Conservation (phyloP, 2,113 vertebrate genomes). For the Naja naja region DNA sequence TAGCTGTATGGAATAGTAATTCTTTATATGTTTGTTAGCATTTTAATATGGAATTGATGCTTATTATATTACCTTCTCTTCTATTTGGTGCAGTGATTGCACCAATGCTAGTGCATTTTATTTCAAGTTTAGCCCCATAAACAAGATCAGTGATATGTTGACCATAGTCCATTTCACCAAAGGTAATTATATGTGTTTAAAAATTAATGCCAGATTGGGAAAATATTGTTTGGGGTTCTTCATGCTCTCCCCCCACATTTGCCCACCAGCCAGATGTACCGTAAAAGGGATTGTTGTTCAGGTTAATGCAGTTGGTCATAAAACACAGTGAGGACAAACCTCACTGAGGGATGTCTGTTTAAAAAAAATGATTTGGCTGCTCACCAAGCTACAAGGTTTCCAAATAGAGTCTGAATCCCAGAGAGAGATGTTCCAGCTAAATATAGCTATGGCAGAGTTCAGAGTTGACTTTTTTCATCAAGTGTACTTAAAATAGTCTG, state of each 20-base stretch:
- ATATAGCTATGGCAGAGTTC: conserved; percentile 72
- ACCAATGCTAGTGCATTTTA: background rate
- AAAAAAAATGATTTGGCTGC: conserved; percentile 68
- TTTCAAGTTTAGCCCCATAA: background rate
- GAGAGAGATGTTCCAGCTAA: conserved; percentile 72
- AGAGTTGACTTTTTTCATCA: conserved; percentile 37
- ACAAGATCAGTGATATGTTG: background rate
- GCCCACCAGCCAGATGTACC: conserved; percentile 38
- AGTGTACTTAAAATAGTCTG: conserved; percentile 63
- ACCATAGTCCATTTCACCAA: background rate
- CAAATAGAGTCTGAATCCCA: conserved; percentile 75
- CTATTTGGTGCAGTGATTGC: background rate
- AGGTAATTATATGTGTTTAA: background rate
- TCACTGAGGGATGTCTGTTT: conserved; percentile 68
- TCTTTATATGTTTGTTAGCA: background rate
- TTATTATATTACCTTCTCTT: background rate
- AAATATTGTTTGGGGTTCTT: background rate
- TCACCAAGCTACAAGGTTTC: conserved; percentile 67
- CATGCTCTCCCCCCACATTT: background rate
- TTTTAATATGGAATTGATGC: background rate
- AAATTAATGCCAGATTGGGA: background rate
- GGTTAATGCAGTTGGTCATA: conserved; percentile 7
- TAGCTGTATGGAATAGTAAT: background rate
- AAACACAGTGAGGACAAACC: conserved; percentile 60
- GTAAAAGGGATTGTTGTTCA: conserved; percentile 18